A percentile compares a stretch with the other conserved stretches of the same genome.
Evolutionary conservation across 2,888 invertebrate species (phyloP).

Genomic region (Amphiduros pacificus): DNA sequence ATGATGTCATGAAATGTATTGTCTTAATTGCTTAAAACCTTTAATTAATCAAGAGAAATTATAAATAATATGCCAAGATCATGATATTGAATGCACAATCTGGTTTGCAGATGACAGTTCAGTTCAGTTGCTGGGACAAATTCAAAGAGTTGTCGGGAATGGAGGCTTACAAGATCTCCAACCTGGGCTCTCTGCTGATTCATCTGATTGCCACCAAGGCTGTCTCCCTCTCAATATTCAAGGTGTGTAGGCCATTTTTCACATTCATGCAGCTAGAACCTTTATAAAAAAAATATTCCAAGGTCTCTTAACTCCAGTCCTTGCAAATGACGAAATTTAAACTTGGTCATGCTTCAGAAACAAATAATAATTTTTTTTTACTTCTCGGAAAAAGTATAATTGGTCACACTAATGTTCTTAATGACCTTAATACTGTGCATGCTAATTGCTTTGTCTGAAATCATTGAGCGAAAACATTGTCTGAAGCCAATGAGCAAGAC

Average conservation of each 20-base stretch:
- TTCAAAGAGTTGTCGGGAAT: slow-evolving; percentile 76
- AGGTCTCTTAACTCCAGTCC: not conserved
- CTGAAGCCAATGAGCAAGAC: no score
- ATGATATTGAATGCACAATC: not conserved
- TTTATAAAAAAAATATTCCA: not conserved
- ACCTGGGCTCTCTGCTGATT: slow-evolving; percentile 77
- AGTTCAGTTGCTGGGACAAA: slow-evolving; percentile 90
- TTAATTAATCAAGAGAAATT: no score
- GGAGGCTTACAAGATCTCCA: slow-evolving; percentile 68
- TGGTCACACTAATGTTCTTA: no score
- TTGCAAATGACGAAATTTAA: not conserved
- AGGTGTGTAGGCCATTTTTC: slow-evolving; percentile 64
- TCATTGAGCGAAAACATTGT: no score
- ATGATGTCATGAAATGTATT: no score
- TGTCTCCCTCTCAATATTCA: slow-evolving; percentile 79
- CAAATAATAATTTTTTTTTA: not conserved
- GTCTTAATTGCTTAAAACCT: no score
- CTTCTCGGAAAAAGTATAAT: no score
- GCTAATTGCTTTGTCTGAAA: no score
- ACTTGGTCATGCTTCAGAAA: not conserved
- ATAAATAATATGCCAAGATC: not conserved
- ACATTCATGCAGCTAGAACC: not conserved
- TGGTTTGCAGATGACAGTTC: slow-evolving; percentile 75
- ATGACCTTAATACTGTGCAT: no score
- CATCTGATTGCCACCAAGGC: slow-evolving; percentile 80